Conservation (phyloP, 2,113 vertebrate species). For the Piliocolobus tephrosceles region DNA sequence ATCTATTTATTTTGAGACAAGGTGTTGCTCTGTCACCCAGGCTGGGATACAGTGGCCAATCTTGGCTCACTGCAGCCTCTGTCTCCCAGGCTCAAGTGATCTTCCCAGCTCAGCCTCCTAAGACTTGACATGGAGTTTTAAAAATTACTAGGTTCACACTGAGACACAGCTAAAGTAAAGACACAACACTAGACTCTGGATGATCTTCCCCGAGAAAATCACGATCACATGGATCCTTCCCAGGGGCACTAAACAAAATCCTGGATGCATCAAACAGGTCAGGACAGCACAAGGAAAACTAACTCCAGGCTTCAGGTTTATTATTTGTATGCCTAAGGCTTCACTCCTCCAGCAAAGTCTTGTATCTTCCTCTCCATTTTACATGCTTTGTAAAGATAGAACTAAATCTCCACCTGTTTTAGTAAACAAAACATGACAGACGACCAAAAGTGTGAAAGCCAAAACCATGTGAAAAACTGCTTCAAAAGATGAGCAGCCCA, state of each 20-base stretch:
- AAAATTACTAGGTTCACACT: not conserved
- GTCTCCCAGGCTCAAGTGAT: too few species aligned
- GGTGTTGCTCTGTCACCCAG: too few species aligned
- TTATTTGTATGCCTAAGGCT: not conserved
- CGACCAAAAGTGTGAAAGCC: slow-evolving; percentile 52
- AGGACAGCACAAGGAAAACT: not conserved
- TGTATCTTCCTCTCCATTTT: slow-evolving; percentile 18
- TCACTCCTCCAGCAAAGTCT: not conserved
- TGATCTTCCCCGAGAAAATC: not conserved
- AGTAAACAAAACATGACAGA: slow-evolving; percentile 59
- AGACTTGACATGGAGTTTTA: too few species aligned
- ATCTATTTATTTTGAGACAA: not conserved
- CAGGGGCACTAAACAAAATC: not conserved
- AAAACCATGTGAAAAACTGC: slow-evolving; percentile 67
- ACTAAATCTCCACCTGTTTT: slow-evolving; percentile 49
- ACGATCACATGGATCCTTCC: not conserved
- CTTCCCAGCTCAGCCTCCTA: too few species aligned
- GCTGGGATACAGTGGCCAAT: too few species aligned
- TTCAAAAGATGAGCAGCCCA: slow-evolving; percentile 45
- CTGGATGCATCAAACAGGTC: not conserved
- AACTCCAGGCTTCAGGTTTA: not conserved
- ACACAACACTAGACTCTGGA: not conserved
- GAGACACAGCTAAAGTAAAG: not conserved
- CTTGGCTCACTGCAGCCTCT: too few species aligned
- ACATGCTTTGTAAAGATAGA: slow-evolving; percentile 49